These are phyloP conservation scores for Clarias magur DNA, from an alignment of 2,113 vertebrate genomes.

Conservation along the genomic window DNA sequence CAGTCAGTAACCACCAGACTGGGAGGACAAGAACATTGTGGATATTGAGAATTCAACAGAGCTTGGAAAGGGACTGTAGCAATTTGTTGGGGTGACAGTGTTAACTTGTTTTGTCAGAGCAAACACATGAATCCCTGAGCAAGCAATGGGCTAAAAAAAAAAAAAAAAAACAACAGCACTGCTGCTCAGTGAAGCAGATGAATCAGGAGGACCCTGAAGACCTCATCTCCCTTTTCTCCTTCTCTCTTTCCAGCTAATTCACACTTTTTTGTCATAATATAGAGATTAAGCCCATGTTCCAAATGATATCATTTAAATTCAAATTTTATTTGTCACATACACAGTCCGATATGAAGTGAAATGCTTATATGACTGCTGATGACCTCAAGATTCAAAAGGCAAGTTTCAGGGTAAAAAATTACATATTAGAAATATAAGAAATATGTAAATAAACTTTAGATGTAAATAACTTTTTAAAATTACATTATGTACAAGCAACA, in stretches of 20 bases:
- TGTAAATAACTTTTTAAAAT: no score
- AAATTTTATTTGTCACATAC: no score
- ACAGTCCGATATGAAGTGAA: no score
- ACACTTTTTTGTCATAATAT: neutral
- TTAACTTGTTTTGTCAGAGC: constrained; percentile 17
- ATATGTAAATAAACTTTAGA: no score
- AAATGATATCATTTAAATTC: neutral
- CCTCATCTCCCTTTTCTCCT: neutral
- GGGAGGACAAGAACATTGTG: neutral
- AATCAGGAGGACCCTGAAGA: neutral
- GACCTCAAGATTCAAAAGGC: no score
- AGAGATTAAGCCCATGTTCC: neutral
- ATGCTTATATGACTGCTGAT: no score
- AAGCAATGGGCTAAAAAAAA: constrained; percentile 4
- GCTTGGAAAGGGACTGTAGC: neutral
- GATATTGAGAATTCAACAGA: constrained; percentile 2
- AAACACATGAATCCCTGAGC: constrained; percentile 19
- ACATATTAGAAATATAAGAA: no score
- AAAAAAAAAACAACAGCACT: constrained; percentile 13
- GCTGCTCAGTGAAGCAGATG: constrained; percentile 17
- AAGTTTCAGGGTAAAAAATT: no score
- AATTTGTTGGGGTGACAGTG: constrained; percentile 20
- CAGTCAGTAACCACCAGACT: neutral
- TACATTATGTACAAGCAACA: no score
- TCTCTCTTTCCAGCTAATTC: neutral